Percentiles rank a stretch among this genome's conserved stretches.
These are phyloP conservation scores for Acholoe squamosa DNA, from an alignment of 2,888 invertebrate species.

Conservation along the genomic window DNA sequence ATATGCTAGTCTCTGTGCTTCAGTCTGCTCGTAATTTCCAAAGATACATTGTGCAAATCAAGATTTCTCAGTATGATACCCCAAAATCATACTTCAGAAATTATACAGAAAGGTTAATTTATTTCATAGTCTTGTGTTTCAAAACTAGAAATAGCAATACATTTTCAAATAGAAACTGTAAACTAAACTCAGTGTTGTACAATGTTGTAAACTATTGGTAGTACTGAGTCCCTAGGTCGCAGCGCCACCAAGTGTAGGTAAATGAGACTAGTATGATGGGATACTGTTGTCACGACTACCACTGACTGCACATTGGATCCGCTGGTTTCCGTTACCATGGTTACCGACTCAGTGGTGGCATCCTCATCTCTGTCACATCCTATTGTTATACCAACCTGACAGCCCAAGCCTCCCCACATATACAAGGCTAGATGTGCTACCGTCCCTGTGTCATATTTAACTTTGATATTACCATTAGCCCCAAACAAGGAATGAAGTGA, in stretches of 20 bases:
- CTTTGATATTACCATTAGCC: too few relatives aligned
- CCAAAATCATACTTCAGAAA: too few relatives aligned
- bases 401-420: constrained; percentile 1
- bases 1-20: too few relatives aligned
- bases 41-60: too few relatives aligned
- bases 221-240: background rate
- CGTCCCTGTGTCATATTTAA: background rate
- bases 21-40: too few relatives aligned
- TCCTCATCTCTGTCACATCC: constrained; percentile 50
- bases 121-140: too few relatives aligned
- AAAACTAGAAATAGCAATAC: too few relatives aligned
- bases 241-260: background rate
- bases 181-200: background rate
- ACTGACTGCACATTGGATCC: constrained; percentile 55
- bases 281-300: constrained; percentile 52
- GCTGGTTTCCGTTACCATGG: constrained; percentile 40
- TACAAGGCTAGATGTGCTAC: background rate
- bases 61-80: too few relatives aligned
- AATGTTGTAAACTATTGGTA: background rate
- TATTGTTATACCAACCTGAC: constrained; percentile 53
- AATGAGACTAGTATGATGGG: constrained; percentile 32
- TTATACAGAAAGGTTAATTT: too few relatives aligned
- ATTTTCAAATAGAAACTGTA: too few relatives aligned
- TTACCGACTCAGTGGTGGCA: constrained; percentile 1
- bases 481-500: too few relatives aligned